Evolutionary conservation across 2,888 invertebrate species (phyloP).

Genomic region (Tenodera sinensis): DNA sequence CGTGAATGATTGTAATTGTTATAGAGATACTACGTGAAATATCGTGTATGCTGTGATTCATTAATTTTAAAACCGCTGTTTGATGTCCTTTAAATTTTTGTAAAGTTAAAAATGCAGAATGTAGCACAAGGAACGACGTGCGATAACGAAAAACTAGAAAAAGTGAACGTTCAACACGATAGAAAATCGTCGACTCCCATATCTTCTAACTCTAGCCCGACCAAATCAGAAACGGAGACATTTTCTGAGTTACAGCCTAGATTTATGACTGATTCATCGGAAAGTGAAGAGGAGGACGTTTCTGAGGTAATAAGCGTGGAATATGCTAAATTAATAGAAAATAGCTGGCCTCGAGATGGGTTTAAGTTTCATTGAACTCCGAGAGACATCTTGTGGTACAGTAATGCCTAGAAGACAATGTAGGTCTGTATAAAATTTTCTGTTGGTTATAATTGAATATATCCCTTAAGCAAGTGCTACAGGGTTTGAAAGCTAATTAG

Average conservation of each 20-base stretch:
- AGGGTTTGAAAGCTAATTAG: too few relatives aligned
- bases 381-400: slow-evolving; percentile 63
- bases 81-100: slow-evolving; percentile 52
- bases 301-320: slow-evolving; percentile 72
- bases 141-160: slow-evolving; percentile 79
- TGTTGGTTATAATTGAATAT: background rate
- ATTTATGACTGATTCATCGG: slow-evolving; percentile 90
- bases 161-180: slow-evolving; percentile 61
- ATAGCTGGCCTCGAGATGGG: slow-evolving; percentile 30
- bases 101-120: slow-evolving; percentile 87
- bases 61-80: slow-evolving; percentile 42
- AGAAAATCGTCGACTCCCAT: slow-evolving; percentile 72
- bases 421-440: slow-evolving; percentile 6
- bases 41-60: slow-evolving; percentile 42
- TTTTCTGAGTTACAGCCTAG: slow-evolving; percentile 79
- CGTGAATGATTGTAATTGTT: slow-evolving; percentile 48
- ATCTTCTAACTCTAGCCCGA: slow-evolving; percentile 78
- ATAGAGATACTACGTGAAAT: slow-evolving; percentile 39
- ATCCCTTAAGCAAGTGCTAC: too few relatives aligned
- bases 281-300: slow-evolving; percentile 94
- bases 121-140: slow-evolving; percentile 71
- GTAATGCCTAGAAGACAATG: slow-evolving; percentile 31
- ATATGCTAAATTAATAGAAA: slow-evolving; percentile 35
- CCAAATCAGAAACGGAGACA: slow-evolving; percentile 83
- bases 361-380: slow-evolving; percentile 51